Evolutionary conservation across 2,113 vertebrate genomes (phyloP), one percentile per base, ranked within the genome.

Genomic region (Mugil cephalus): DNA sequence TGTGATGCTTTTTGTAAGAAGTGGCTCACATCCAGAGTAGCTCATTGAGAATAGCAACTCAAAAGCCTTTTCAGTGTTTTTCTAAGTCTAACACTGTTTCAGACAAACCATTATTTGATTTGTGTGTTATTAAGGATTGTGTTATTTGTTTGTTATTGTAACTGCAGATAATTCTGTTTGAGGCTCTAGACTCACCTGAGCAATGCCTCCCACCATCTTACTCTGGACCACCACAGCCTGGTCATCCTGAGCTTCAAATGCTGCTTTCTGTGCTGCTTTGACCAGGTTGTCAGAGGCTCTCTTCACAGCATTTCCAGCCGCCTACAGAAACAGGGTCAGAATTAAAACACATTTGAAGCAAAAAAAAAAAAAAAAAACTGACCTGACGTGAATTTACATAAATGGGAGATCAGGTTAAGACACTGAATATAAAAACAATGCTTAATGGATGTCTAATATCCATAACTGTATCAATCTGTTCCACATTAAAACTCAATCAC

Each of bases 161-260:
- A 30, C 24, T 30, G 24, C 5, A 30, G 24, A 30, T 30, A 30
- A 30, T 30, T 58, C 50, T 56, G 21, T 48, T 17, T 19, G 1
- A n/a, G 30, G 8, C 14, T 17, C 34, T 2, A 4, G 8, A 65
- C 95, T 94, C 85, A 99, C 98, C 96, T 99, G 98, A 83, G 98
- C 98, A 39, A 99, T 99, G 10, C 98, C 98, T 19, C 97, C 97
- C 0, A 99, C 98, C 97, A 99, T 98, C 92, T 95, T 98, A 80
- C 96, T 97, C 92, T 99, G 98, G 69, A 99, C 98, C 86, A 98
- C 97, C 79, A 99, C 97, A 35, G 96, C 94, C 10, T 98, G 95
- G 81, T 95, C 97, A 0, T 98, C 95, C 50, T 99, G 96, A 70
- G 96, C 96, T 45, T 99, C 98, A 7, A 98, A 98, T 0, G 98